Evolutionary conservation across 2,113 vertebrate species (phyloP).

Genomic region (Etia nguti): DNA sequence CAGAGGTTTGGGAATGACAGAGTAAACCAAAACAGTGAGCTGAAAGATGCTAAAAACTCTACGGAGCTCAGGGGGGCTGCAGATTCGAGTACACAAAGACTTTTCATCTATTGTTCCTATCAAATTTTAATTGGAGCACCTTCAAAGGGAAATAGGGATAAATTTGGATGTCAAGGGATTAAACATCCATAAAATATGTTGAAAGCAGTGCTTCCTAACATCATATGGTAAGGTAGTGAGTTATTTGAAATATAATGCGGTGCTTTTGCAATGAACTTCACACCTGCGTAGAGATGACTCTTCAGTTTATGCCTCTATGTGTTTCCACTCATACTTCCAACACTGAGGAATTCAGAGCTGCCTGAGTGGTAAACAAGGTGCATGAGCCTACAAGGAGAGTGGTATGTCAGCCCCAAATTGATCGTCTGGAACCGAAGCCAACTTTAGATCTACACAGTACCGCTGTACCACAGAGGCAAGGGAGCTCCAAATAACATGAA

Average conservation of each 20-base stretch:
- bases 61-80: neutral
- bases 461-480: neutral
- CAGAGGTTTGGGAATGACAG: neutral
- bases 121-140: neutral
- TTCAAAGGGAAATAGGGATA: neutral
- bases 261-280: neutral
- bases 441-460: neutral
- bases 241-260: neutral
- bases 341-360: neutral
- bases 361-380: neutral
- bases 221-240: neutral
- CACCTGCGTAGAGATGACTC: neutral
- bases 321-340: neutral
- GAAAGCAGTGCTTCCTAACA: neutral
- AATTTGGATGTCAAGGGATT: neutral
- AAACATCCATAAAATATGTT: neutral
- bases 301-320: neutral
- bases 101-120: neutral
- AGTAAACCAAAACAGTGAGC: neutral
- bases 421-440: slow-evolving; percentile 9
- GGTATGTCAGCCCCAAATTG: neutral
- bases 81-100: neutral
- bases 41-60: neutral
- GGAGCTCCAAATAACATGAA: slow-evolving; percentile 24
- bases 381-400: neutral